Conservation (phyloP, 1,140 invertebrate species). For the Argopecten irradians region DNA sequence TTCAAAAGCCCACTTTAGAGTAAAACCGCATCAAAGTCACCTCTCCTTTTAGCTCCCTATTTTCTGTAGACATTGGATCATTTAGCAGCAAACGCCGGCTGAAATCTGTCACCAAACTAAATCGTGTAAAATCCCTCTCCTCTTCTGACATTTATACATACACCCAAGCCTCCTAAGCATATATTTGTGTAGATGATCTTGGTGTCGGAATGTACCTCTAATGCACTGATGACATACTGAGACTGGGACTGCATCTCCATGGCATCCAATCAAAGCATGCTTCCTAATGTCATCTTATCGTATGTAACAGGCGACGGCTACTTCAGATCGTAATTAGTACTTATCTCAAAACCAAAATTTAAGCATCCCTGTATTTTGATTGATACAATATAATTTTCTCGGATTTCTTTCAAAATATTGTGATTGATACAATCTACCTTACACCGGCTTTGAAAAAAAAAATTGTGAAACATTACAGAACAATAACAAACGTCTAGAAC, state of each 20-base stretch:
- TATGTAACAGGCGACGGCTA: neutral
- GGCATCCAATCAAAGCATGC: neutral
- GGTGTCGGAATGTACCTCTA: neutral
- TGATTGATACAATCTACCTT: too few species aligned
- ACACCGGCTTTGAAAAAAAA: too few species aligned
- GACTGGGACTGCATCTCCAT: neutral
- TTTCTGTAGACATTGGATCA: conserved; percentile 16
- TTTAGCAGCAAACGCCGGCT: neutral
- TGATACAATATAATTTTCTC: too few species aligned
- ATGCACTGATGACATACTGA: neutral
- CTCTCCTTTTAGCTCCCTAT: conserved; percentile 15
- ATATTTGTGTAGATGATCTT: conserved; percentile 11
- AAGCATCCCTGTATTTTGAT: neutral
- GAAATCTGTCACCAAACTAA: neutral
- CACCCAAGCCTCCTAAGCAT: neutral
- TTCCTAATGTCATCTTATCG: neutral
- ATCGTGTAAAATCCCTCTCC: conserved; percentile 1
- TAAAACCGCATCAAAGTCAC: conserved; percentile 41
- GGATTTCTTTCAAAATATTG: too few species aligned
- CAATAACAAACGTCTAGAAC: too few species aligned
- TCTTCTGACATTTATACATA: conserved; percentile 17
- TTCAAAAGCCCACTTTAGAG: conserved; percentile 36
- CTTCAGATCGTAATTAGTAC: neutral
- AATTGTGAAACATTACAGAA: too few species aligned
- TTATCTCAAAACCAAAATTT: neutral